Evolutionary conservation across 2,797 vertebrate genomes (phyloP).

Genomic region (Microctenopoma stevenorrisi): DNA sequence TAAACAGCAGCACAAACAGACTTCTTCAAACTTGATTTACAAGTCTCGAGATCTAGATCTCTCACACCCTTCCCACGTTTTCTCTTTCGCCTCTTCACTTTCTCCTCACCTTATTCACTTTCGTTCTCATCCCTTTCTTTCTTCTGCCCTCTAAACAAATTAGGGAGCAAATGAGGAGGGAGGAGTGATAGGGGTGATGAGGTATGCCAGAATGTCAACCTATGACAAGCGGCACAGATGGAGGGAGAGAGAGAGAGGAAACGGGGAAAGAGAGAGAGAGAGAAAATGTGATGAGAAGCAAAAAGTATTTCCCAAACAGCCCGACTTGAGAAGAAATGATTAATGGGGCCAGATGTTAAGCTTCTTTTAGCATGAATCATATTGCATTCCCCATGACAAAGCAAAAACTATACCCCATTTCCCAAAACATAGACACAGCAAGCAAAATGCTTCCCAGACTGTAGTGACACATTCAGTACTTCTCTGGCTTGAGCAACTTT

Average conservation of each 20-base stretch:
- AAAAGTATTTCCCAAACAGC: slow-evolving; percentile 62
- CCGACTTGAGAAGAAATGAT: slow-evolving; percentile 72
- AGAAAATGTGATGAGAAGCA: slow-evolving; percentile 50
- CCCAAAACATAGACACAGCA: slow-evolving; percentile 45
- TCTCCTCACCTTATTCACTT: slow-evolving; percentile 36
- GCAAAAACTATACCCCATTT: slow-evolving; percentile 55
- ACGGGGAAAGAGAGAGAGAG: slow-evolving; percentile 7
- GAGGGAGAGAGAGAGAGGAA: background rate
- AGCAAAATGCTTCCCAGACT: slow-evolving; percentile 50
- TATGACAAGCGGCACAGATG: slow-evolving; percentile 60
- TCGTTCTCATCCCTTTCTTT: slow-evolving; percentile 30
- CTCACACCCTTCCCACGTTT: slow-evolving; percentile 4
- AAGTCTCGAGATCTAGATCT: slow-evolving; percentile 20
- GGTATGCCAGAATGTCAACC: slow-evolving; percentile 66
- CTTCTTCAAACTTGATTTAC: slow-evolving; percentile 64
- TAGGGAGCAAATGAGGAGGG: slow-evolving; percentile 71
- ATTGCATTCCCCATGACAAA: slow-evolving; percentile 67
- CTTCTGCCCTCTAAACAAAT: slow-evolving; percentile 70
- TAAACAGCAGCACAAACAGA: slow-evolving; percentile 38
- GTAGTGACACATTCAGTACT: slow-evolving; percentile 40
- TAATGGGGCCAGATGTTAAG: slow-evolving; percentile 79
- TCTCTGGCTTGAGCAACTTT: slow-evolving; percentile 50
- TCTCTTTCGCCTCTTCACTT: background rate
- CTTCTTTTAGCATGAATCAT: slow-evolving; percentile 72
- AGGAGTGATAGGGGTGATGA: slow-evolving; percentile 70